Percentiles rank a stretch among this genome's conserved stretches.
Evolutionary conservation across 2,113 vertebrate species (phyloP).

Genomic region (Campylorhamphus procurvoides): DNA sequence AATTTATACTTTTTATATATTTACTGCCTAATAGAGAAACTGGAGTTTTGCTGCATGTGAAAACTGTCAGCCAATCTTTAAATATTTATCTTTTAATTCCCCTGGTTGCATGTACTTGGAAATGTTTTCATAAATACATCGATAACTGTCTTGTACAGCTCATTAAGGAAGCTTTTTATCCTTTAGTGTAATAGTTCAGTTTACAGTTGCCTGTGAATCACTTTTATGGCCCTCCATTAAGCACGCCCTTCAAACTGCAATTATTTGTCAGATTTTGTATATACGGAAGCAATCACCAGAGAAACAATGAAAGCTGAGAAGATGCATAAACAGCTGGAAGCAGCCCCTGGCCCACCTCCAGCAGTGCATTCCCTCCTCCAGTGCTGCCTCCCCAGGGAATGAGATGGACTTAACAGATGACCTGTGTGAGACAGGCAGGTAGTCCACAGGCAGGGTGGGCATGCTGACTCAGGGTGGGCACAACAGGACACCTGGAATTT

Average conservation of each 20-base stretch:
- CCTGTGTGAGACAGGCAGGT: fast-evolving
- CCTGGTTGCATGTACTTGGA: conserved; percentile 57
- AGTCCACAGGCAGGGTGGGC: not conserved
- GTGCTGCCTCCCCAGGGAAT: not conserved
- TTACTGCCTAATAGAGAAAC: not conserved
- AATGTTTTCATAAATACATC: conserved; percentile 76
- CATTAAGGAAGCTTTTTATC: conserved; percentile 75
- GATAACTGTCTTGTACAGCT: conserved; percentile 73
- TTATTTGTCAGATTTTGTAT: conserved; percentile 62
- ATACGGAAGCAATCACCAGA: conserved; percentile 45
- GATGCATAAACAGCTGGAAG: conserved; percentile 17
- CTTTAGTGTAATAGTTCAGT: conserved; percentile 66
- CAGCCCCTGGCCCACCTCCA: conserved; percentile 30
- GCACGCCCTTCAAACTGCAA: conserved; percentile 66
- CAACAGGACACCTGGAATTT: not conserved
- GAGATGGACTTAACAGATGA: not conserved
- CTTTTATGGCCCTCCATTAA: conserved; percentile 70
- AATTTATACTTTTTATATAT: not conserved
- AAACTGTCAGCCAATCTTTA: conserved; percentile 51
- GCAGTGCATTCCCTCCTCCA: not conserved
- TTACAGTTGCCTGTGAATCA: conserved; percentile 69
- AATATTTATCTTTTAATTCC: conserved; percentile 72
- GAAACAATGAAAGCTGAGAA: conserved; percentile 44
- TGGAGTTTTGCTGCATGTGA: not conserved
- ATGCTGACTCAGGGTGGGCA: not conserved